Conservation (phyloP, 1,140 invertebrate species). For the Akabosia matsudoensis region DNA sequence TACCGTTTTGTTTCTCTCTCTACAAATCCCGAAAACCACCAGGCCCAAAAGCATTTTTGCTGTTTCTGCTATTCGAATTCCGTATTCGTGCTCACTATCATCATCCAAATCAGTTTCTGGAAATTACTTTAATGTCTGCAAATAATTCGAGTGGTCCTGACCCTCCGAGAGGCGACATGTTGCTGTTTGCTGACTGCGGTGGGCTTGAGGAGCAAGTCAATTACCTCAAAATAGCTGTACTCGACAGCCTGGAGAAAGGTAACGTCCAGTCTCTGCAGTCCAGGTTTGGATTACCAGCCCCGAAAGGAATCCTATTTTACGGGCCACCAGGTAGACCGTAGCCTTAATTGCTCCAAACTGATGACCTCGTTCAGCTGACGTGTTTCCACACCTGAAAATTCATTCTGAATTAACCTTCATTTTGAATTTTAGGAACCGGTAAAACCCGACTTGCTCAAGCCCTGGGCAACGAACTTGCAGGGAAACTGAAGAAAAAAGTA, state of each 20-base stretch:
- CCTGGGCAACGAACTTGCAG: conserved; percentile 55
- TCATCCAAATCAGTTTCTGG: too few species aligned
- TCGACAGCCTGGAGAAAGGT: background rate
- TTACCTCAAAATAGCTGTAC: background rate
- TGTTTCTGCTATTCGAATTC: too few species aligned
- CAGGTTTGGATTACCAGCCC: too few species aligned
- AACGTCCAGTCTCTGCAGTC: background rate
- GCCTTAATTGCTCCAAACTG: background rate
- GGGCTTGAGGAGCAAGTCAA: conserved; percentile 30
- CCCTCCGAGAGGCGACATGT: too few species aligned
- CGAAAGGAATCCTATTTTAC: conserved; percentile 31
- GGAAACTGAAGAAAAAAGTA: conserved; percentile 49
- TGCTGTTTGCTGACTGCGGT: too few species aligned
- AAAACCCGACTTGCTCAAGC: conserved; percentile 67
- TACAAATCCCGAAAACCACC: too few species aligned
- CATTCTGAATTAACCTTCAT: background rate
- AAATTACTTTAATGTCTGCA: too few species aligned
- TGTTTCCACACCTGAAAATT: background rate
- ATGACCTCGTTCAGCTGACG: background rate
- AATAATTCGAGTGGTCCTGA: too few species aligned
- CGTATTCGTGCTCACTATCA: too few species aligned
- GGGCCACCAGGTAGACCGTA: conserved; percentile 33
- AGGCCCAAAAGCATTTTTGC: too few species aligned
- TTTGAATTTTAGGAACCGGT: conserved; percentile 50
- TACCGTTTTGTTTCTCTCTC: too few species aligned